Percentiles rank a stretch among this genome's conserved stretches.
phyloP scores from a whole-genome alignment of 2,113 vertebrate genomes.

The Ceyx margarethae region DNA sequence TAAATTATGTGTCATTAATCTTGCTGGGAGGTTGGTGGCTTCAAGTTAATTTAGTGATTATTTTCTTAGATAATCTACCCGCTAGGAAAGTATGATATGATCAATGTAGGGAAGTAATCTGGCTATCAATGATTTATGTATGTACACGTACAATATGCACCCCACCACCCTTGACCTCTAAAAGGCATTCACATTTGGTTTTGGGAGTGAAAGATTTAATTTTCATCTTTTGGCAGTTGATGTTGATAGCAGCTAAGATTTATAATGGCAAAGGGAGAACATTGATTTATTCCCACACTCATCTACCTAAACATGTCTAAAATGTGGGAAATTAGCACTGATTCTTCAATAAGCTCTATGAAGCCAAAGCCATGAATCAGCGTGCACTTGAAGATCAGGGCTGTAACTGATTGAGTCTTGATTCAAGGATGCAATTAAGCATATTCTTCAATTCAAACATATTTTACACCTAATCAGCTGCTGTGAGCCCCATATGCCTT shows the following conservation, averaged over 20 bases:
- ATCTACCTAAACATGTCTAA: slow-evolving; percentile 38
- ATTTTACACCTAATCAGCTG: background rate
- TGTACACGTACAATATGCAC: background rate
- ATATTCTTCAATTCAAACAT: background rate
- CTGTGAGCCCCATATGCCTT: background rate
- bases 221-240: slow-evolving; percentile 2
- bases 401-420: background rate
- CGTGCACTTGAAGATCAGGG: background rate
- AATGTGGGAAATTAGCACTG: slow-evolving; percentile 10
- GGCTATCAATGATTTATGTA: slow-evolving; percentile 37
- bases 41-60: slow-evolving; percentile 75
- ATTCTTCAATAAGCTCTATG: background rate
- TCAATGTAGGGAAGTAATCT: slow-evolving; percentile 60
- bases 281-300: background rate
- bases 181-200: slow-evolving; percentile 34
- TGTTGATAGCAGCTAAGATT: slow-evolving; percentile 28
- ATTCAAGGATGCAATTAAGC: background rate
- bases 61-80: slow-evolving; percentile 71
- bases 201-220: slow-evolving; percentile 28
- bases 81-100: slow-evolving; percentile 54
- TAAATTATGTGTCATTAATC: slow-evolving; percentile 79
- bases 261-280: background rate
- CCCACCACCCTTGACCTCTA: background rate
- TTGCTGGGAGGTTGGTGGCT: slow-evolving; percentile 63
- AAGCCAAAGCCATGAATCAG: background rate